Evolutionary conservation across 1,140 invertebrate species (phyloP), one percentile per base, ranked within the genome.

Genomic region (Palaemon carinicauda): DNA sequence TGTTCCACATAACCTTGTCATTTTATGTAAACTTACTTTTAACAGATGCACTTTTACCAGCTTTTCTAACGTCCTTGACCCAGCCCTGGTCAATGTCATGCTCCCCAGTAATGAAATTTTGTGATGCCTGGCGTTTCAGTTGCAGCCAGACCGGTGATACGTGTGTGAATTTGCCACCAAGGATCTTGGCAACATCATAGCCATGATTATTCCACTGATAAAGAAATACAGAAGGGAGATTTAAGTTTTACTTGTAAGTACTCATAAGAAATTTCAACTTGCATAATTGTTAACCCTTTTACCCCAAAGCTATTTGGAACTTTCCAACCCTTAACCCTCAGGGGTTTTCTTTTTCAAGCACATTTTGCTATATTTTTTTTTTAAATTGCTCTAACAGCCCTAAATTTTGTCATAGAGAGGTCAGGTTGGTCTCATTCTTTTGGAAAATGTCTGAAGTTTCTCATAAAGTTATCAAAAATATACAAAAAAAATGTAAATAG

Each of bases 141-240:
- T 98, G 96, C 10, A 99, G 92, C 98, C 98, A 99, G 0, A 99
- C 97, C 4, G 98, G 98, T 17, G 97, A 98, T 3, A 99, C 94
- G 89, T 96, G 95, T 75, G 95, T 95, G 90, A 99, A 97, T 91
- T 99, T 99, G 51, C 94, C 93, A 54, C 94, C 95, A 93, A 98
- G 98, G 73, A 93, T 94, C 92, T 98, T 98, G 0, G 97, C 96
- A 54, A 98, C 93, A 92, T 98, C 96, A 92, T 98, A 98, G 0
- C 98, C 98, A 93, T 97, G 96, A 86, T 93, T 95, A 91, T 99
- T 99, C 98, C 98, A 99, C 97, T 98, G 90, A 89, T 94, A 94
- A 84, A n/a, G n/a, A 69, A 69, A 69, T 14, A 9, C 21, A n/a
- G n/a, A 19, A 71, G 10, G 4, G 51, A 24, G 17, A 73, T 33